These are phyloP conservation scores for Cotesia vestalis DNA, from an alignment of 1,140 invertebrate species.

Conservation along the genomic window DNA sequence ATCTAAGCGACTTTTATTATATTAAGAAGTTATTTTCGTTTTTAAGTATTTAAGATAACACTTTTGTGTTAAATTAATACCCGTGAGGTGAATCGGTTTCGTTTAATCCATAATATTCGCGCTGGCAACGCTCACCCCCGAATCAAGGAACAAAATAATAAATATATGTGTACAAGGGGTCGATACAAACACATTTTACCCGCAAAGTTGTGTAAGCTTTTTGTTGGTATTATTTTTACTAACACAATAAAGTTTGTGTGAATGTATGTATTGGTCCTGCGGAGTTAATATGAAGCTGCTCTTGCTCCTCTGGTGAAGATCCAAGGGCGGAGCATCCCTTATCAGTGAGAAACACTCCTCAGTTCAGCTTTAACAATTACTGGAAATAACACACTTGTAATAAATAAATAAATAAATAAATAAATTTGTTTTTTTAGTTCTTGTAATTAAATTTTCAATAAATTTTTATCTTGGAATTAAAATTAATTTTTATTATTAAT, in stretches of 20 bases:
- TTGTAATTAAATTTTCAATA: no score
- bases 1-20: no score
- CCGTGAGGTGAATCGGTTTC: constrained; percentile 50
- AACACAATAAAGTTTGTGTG: neutral
- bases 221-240: no score
- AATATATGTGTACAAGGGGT: constrained; percentile 19
- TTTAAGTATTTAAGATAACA: no score
- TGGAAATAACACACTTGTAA: constrained; percentile 13
- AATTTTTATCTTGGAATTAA: no score
- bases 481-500: no score
- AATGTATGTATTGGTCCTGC: neutral
- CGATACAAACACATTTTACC: constrained; percentile 37
- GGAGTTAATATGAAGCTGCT: neutral
- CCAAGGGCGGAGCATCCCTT: constrained; percentile 51
- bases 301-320: constrained; percentile 22
- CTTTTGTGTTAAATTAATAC: no score
- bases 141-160: constrained; percentile 42
- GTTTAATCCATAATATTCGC: constrained; percentile 52
- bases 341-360: constrained; percentile 56
- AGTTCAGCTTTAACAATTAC: constrained; percentile 12
- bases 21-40: no score
- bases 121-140: constrained; percentile 39
- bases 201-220: neutral
- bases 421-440: neutral
- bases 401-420: constrained; percentile 9